Evolutionary conservation across 2,797 vertebrate genomes (phyloP).

Genomic region (Sus cebifrons): DNA sequence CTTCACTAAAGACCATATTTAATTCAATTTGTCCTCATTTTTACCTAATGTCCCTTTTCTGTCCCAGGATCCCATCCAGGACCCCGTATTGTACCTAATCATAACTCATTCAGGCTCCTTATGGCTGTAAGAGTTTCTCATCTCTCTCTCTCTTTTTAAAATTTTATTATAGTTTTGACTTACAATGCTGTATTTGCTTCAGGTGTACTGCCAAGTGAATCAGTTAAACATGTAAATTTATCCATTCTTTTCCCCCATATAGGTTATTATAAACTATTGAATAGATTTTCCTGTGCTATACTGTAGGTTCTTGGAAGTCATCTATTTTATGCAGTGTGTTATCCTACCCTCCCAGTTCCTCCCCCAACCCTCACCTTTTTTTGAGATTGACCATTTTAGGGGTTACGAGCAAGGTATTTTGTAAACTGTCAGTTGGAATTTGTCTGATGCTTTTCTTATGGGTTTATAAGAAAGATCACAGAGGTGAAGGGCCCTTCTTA

Average conservation of each 20-base stretch:
- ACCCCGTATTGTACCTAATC: not conserved
- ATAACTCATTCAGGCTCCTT: not conserved
- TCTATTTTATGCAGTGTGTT: too few species aligned
- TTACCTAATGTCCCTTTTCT: not conserved
- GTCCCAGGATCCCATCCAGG: not conserved
- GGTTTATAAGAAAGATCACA: not conserved
- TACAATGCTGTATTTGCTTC: too few species aligned
- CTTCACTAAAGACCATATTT: not conserved
- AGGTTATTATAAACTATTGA: too few species aligned
- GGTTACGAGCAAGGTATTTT: not conserved
- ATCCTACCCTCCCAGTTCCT: too few species aligned
- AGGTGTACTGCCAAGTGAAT: too few species aligned
- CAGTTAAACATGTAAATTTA: too few species aligned
- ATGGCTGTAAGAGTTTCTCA: not conserved
- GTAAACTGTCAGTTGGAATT: not conserved
- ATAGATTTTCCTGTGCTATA: too few species aligned
- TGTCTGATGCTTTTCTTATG: not conserved
- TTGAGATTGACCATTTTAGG: not conserved
- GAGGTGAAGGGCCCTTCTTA: not conserved
- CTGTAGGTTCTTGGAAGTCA: too few species aligned
- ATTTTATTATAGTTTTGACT: too few species aligned
- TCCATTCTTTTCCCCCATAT: too few species aligned
- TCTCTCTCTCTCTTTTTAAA: not conserved
- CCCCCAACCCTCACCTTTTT: not conserved
- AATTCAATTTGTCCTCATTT: not conserved